phyloP scores from a whole-genome alignment of 2,888 invertebrate species.

The Phytoseiulus persimilis region DNA sequence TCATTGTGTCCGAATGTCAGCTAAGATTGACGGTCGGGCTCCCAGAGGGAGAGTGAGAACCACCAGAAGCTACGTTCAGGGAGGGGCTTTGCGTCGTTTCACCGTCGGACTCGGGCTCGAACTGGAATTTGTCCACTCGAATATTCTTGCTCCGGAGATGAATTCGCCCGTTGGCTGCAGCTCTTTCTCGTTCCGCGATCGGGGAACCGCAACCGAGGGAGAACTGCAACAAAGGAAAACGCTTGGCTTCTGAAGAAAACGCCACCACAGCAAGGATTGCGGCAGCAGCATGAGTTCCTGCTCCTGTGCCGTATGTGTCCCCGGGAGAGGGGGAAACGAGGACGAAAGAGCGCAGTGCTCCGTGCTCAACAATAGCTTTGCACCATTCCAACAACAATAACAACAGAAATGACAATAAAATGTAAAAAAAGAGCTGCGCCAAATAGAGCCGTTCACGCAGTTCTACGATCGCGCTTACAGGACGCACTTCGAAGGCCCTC shows the following conservation, averaged over 20 bases:
- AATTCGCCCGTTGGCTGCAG: too few relatives aligned
- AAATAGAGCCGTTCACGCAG: neutral
- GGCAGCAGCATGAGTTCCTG: neutral
- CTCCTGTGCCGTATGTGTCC: neutral
- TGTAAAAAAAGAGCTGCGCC: constrained; percentile 5
- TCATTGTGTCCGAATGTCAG: too few relatives aligned
- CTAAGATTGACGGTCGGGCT: too few relatives aligned
- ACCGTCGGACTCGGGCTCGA: too few relatives aligned
- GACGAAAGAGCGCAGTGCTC: neutral
- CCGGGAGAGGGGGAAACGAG: neutral
- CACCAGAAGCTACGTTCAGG: too few relatives aligned
- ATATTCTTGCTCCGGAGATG: too few relatives aligned
- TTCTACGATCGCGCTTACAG: neutral
- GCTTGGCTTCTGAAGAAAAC: neutral
- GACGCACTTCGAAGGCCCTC: neutral
- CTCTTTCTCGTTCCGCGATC: too few relatives aligned
- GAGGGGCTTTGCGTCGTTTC: too few relatives aligned
- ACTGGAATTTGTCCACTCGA: too few relatives aligned
- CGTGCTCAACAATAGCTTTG: neutral
- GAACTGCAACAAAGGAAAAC: neutral
- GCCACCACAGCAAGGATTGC: neutral
- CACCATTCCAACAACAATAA: neutral
- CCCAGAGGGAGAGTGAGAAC: too few relatives aligned
- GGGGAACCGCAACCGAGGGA: too few relatives aligned
- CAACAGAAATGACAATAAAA: constrained; percentile 5